These are phyloP conservation scores for Falco columbarius DNA, from an alignment of 2,797 vertebrate species.

Conservation along the genomic window DNA sequence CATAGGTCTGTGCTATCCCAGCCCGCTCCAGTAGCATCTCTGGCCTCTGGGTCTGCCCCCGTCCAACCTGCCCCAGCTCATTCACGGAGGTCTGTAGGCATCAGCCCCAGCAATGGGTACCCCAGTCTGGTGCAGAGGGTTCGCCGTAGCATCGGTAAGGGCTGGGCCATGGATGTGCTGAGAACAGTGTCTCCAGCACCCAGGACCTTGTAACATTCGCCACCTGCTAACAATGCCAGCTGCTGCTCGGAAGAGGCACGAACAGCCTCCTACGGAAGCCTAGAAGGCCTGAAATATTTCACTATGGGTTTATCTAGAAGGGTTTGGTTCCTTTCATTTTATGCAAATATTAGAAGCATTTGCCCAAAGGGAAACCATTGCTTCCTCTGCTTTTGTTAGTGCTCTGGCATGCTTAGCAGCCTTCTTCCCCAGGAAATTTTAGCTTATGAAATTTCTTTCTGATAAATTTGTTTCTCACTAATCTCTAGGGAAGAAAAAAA, in stretches of 20 bases:
- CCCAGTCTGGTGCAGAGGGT: neutral
- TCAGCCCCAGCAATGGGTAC: rapidly evolving
- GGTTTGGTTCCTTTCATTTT: neutral
- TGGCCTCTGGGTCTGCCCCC: too few species aligned
- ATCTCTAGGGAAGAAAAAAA: neutral
- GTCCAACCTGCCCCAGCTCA: neutral
- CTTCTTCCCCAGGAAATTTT: neutral
- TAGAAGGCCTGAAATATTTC: neutral
- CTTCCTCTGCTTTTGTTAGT: neutral
- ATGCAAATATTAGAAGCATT: neutral
- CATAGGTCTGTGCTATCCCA: too few species aligned
- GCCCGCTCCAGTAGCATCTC: too few species aligned
- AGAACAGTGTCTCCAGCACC: neutral
- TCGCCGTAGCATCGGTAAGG: neutral
- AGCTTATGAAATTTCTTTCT: neutral
- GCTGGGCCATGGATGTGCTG: neutral
- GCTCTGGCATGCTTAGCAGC: neutral
- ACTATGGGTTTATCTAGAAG: neutral
- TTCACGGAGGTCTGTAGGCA: neutral
- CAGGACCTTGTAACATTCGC: neutral
- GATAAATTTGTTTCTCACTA: neutral
- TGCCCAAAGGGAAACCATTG: neutral
- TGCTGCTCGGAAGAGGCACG: neutral
- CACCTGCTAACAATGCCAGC: neutral
- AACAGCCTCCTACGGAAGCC: rapidly evolving